Conservation (phyloP, 2,797 vertebrate species). For the Sparus aurata region DNA sequence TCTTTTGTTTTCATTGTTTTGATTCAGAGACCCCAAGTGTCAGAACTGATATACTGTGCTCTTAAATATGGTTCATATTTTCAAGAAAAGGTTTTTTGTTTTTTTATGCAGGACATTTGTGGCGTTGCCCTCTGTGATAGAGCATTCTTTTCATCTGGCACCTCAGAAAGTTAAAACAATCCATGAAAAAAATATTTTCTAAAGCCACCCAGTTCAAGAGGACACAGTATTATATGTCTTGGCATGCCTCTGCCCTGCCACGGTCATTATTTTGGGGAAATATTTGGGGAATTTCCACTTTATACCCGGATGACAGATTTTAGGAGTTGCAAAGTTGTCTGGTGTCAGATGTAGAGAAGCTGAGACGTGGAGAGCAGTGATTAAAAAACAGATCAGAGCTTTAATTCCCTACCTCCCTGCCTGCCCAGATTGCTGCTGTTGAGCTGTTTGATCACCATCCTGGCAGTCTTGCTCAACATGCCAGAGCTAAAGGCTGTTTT, state of each 20-base stretch:
- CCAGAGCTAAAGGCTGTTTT: constrained; percentile 62
- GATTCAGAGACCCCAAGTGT: too few species aligned
- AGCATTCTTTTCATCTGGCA: not conserved
- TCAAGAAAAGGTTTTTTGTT: too few species aligned
- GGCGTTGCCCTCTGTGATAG: not conserved
- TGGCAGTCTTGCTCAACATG: constrained; percentile 64
- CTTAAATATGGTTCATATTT: too few species aligned
- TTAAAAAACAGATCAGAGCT: constrained; percentile 83
- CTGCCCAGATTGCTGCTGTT: constrained; percentile 75
- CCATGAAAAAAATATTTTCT: not conserved
- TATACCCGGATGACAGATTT: constrained; percentile 70
- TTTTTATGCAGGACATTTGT: not conserved
- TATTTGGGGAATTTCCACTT: constrained; percentile 79
- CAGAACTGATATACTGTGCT: too few species aligned
- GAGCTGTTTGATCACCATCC: constrained; percentile 79
- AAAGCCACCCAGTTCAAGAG: constrained; percentile 25
- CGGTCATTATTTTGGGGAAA: constrained; percentile 63
- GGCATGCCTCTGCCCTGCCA: constrained; percentile 50
- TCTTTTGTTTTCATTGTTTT: too few species aligned
- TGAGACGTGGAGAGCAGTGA: constrained; percentile 75
- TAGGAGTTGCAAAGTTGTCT: constrained; percentile 65
- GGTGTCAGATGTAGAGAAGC: constrained; percentile 77
- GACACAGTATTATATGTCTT: constrained; percentile 46
- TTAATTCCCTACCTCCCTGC: constrained; percentile 77
- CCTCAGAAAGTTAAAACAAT: constrained; percentile 17